These are phyloP conservation scores for Formica selysi DNA, from an alignment of 1,140 invertebrate genomes.

Conservation along the genomic window DNA sequence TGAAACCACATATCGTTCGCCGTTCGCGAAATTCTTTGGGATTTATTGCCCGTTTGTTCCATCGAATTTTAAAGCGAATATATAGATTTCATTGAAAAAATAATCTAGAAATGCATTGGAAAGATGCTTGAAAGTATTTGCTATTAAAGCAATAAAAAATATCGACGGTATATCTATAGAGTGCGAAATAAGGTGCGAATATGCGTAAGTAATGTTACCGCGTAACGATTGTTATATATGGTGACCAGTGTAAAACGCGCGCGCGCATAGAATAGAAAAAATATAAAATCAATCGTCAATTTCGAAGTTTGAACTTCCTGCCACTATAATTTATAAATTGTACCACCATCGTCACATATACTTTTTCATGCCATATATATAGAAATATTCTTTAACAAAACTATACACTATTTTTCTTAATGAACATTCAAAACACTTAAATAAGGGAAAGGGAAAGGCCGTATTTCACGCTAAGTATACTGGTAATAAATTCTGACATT, in stretches of 20 bases:
- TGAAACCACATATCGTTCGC: background rate
- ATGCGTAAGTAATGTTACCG: background rate
- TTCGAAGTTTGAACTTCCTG: constrained; percentile 20
- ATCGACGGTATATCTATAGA: background rate
- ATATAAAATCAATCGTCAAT: constrained; percentile 20
- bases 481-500: constrained; percentile 2
- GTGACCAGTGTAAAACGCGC: background rate
- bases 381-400: background rate
- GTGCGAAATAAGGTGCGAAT: background rate
- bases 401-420: background rate
- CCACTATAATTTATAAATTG: constrained; percentile 20
- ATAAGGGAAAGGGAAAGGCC: background rate
- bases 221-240: background rate
- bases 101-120: background rate
- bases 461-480: background rate
- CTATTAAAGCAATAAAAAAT: background rate
- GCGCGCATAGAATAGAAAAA: background rate
- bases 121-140: background rate
- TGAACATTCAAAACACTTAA: constrained; percentile 4
- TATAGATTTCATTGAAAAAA: background rate
- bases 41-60: background rate
- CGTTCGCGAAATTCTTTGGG: constrained; percentile 10
- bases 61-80: background rate
- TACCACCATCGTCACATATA: background rate
- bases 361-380: background rate